Conservation (phyloP, 1,140 invertebrate genomes). For the Araneus ventricosus region DNA sequence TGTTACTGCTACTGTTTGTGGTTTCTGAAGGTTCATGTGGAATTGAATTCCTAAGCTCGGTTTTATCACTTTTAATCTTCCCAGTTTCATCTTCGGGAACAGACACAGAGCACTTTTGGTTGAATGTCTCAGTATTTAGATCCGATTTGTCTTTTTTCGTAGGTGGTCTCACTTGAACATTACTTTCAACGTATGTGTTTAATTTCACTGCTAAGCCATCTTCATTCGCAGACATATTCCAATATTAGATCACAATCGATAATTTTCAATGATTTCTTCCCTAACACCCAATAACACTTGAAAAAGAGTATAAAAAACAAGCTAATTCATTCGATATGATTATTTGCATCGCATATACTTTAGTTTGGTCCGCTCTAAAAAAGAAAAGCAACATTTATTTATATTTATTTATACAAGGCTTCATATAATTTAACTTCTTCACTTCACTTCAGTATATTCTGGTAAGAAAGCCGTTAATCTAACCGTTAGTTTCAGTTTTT, state of each 20-base stretch:
- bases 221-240: slow-evolving; percentile 54
- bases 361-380: slow-evolving; percentile 31
- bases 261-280: slow-evolving; percentile 7
- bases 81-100: slow-evolving; percentile 49
- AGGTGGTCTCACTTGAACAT: neutral
- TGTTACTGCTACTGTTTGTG: slow-evolving; percentile 19
- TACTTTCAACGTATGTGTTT: slow-evolving; percentile 32
- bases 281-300: too few relatives aligned
- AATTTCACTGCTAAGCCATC: slow-evolving; percentile 53
- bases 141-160: neutral
- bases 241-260: slow-evolving; percentile 48
- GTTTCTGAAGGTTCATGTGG: slow-evolving; percentile 4
- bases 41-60: slow-evolving; percentile 48
- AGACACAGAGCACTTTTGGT: slow-evolving; percentile 32
- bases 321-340: neutral
- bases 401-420: slow-evolving; percentile 50
- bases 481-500: too few relatives aligned
- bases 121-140: slow-evolving; percentile 31
- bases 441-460: slow-evolving; percentile 9
- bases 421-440: neutral
- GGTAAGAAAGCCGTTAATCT: neutral
- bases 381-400: slow-evolving; percentile 35
- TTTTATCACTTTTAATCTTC: slow-evolving; percentile 61
- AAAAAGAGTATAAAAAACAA: neutral
- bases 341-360: neutral